Base-by-base conservation (phyloP, 2,888 invertebrate genomes). In the Hartigia nigra region DNA sequence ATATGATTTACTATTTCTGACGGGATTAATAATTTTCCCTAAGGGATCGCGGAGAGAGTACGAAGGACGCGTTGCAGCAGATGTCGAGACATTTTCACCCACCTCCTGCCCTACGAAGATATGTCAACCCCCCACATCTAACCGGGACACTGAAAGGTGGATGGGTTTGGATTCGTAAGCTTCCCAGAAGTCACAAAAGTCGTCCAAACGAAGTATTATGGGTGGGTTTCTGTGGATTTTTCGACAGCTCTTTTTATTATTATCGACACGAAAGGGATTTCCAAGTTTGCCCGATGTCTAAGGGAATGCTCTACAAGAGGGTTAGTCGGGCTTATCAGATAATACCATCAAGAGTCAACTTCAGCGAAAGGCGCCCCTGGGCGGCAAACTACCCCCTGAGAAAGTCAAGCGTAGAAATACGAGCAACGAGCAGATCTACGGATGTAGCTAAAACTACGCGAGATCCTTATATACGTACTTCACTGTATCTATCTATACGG, bases 1-100 rank as follows among this genome's bases (percentile, higher is more conserved):
- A 82, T 87, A 88, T 89, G 90, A 90, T 90, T 90, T 90, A 90
- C 83, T 88, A 90, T 87, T 89, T 88, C 87, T 87, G 88, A 88
- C 90, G 86, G 88, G 89, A 90, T 90, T 90, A 90, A 90, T 90
- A 90, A 90, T 90, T 90, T 88, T 86, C 84, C 82, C 75, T 79
- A 81, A 82, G 84, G 82, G 82, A 75, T 76, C 76, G 74, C 79
- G 76, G 76, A 82, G 9, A 72, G 72, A 31, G 72, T 31, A 34
- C 55, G 55, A 23, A 72, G 31, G 31, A 72, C 79, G 81, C 84
- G 83, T 83, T 87, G 90, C 85, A 89, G 87, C 91, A 91, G 91
- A 91, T 91, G 91, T 90, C 87, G 87, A 84, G 86, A 90, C 88
- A 88, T 89, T 89, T 89, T 88, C 86, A 79, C 83, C 78, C 75